These are phyloP conservation scores for Catharus fuscescens DNA, from an alignment of 2,113 vertebrate genomes.

Conservation along the genomic window DNA sequence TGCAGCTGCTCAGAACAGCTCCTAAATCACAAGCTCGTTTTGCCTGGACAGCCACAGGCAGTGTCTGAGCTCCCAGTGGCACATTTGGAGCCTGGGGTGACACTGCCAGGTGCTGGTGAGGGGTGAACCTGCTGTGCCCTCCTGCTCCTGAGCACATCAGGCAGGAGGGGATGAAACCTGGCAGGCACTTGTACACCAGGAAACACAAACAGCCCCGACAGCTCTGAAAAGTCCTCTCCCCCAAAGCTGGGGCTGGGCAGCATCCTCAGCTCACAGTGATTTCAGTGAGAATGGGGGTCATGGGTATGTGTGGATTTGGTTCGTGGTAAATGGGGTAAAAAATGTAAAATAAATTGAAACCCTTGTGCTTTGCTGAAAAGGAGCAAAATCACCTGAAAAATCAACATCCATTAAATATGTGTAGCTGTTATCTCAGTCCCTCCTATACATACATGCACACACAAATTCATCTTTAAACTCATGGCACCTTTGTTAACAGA, in stretches of 20 bases:
- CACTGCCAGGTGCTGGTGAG: background rate
- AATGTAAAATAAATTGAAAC: background rate
- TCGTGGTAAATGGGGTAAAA: background rate
- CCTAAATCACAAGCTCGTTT: conserved; percentile 20
- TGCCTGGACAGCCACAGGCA: background rate
- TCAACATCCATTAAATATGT: accelerated
- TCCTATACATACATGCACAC: background rate
- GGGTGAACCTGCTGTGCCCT: background rate
- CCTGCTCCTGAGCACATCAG: background rate
- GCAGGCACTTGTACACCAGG: background rate
- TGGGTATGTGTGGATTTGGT: accelerated
- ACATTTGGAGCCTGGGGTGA: background rate
- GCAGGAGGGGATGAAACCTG: background rate
- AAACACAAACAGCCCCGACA: background rate
- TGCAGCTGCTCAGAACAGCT: background rate
- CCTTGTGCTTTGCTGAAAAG: background rate
- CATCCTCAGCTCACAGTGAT: background rate
- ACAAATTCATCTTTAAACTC: background rate
- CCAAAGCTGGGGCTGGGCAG: background rate
- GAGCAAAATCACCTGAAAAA: background rate
- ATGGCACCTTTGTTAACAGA: background rate
- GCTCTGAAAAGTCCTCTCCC: background rate
- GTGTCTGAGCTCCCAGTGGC: background rate
- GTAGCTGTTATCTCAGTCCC: background rate
- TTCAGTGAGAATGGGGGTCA: background rate